Evolutionary conservation across 37 sponge, comb jelly and placozoan genomes (phyloP).

Genomic region (Sycon ciliatum): DNA sequence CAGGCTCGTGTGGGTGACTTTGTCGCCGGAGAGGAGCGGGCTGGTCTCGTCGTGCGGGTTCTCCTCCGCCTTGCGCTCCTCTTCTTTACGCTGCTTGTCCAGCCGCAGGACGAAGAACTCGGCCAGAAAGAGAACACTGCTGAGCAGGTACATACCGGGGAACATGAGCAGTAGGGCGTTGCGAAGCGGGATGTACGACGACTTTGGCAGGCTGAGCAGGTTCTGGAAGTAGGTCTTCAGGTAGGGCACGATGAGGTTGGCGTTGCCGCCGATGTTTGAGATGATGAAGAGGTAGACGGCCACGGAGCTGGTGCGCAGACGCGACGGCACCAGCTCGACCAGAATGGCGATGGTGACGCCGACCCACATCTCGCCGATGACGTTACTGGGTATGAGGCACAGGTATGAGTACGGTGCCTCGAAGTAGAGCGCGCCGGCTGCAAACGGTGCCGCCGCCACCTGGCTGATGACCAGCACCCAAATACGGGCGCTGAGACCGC

Average conservation of each 20-base stretch:
- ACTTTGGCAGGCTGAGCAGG: constrained; percentile 19
- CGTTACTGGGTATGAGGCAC: constrained; percentile 48
- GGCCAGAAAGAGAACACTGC: constrained; percentile 34
- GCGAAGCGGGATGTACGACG: neutral
- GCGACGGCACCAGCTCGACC: constrained; percentile 45
- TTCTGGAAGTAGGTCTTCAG: neutral
- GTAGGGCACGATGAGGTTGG: constrained; percentile 32
- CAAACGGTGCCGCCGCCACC: constrained; percentile 59
- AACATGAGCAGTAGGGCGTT: constrained; percentile 44
- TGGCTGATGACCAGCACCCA: constrained; percentile 75
- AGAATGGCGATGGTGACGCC: constrained; percentile 56
- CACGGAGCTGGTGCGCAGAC: constrained; percentile 24
- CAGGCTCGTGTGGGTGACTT: no score
- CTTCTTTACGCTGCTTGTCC: neutral
- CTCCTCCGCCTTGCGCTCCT: no score
- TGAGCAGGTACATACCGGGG: constrained; percentile 44
- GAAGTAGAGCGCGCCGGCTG: constrained; percentile 39
- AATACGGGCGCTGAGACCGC: constrained; percentile 36
- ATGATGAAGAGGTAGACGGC: constrained; percentile 58
- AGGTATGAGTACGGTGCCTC: constrained; percentile 54
- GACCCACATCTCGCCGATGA: constrained; percentile 71
- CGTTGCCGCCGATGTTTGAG: constrained; percentile 45
- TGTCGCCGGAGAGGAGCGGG: no score
- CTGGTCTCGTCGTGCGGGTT: no score
- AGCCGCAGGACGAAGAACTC: neutral